Conservation (phyloP, 2,797 vertebrate species). For the Sebastes taczanowskii region DNA sequence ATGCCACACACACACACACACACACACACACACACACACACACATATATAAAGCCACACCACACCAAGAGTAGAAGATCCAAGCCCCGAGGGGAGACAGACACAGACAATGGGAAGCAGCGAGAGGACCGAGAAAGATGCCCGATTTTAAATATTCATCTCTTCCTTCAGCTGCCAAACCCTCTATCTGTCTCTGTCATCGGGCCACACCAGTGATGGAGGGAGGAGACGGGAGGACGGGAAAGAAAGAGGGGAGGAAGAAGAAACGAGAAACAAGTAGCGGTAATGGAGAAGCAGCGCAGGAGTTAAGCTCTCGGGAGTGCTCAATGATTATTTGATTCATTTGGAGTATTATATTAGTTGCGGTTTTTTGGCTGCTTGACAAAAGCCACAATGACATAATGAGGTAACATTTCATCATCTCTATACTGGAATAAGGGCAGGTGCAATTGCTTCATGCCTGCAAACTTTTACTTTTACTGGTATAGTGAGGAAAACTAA, state of each 20-base stretch:
- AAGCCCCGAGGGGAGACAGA: constrained; percentile 55
- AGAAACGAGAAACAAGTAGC: constrained; percentile 2
- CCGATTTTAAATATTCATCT: constrained; percentile 73
- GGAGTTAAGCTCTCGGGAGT: constrained; percentile 6
- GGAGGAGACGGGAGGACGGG: constrained; percentile 23
- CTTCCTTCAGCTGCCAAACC: constrained; percentile 68
- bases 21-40: constrained; percentile 11
- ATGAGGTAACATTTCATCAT: constrained; percentile 58
- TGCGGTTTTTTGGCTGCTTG: constrained; percentile 28
- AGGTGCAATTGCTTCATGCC: not conserved
- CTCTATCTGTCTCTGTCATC: constrained; percentile 60
- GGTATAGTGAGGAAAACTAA: not conserved
- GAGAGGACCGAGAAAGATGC: constrained; percentile 60
- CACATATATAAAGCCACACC: constrained; percentile 19
- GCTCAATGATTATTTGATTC: constrained; percentile 46
- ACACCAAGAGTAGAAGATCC: constrained; percentile 51
- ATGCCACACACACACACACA: constrained; percentile 18
- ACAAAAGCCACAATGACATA: constrained; percentile 54
- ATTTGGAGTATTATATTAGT: constrained; percentile 35
- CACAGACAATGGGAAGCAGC: constrained; percentile 59
- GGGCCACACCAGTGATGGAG: constrained; percentile 27
- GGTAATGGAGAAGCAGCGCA: constrained; percentile 28
- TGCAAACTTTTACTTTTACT: constrained; percentile 1
- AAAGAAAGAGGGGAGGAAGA: not conserved
- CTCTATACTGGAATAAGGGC: not conserved